A percentile compares a stretch with the other conserved stretches of the same genome.
These are phyloP conservation scores for Agrotis ipsilon DNA, from an alignment of 2,888 invertebrate species.

Conservation along the genomic window DNA sequence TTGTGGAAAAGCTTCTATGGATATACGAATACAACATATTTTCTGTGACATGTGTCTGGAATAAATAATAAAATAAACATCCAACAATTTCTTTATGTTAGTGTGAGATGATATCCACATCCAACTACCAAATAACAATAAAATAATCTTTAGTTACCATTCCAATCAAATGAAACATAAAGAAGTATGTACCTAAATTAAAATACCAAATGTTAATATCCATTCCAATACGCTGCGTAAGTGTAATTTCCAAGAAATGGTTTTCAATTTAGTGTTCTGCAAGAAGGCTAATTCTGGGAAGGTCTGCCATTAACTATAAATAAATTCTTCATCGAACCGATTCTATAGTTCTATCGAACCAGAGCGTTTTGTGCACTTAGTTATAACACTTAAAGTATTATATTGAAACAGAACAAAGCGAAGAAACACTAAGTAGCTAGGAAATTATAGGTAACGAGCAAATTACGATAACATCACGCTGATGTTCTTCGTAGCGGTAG, in stretches of 20 bases:
- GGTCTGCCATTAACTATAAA: slow-evolving; percentile 72
- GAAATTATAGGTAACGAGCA: slow-evolving; percentile 14
- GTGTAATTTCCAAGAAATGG: slow-evolving; percentile 53
- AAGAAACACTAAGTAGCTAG: slow-evolving; percentile 18
- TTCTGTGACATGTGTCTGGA: slow-evolving; percentile 4
- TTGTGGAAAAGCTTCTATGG: slow-evolving; percentile 32
- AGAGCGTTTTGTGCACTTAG: slow-evolving; percentile 9
- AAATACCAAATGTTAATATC: slow-evolving; percentile 25
- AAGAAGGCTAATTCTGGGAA: slow-evolving; percentile 69
- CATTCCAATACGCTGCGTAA: slow-evolving; percentile 23
- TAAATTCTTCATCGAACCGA: slow-evolving; percentile 68
- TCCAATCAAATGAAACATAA: background rate
- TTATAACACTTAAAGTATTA: slow-evolving; percentile 8
- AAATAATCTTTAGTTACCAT: background rate
- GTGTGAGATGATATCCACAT: background rate
- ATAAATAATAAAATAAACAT: background rate
- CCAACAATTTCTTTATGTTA: no score
- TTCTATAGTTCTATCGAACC: slow-evolving; percentile 61
- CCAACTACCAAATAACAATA: background rate
- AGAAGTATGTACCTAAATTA: slow-evolving; percentile 23
- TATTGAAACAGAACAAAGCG: slow-evolving; percentile 11
- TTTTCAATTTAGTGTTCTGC: slow-evolving; percentile 46
- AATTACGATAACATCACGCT: slow-evolving; percentile 2
- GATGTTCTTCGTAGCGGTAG: background rate
- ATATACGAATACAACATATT: slow-evolving; percentile 14